Base-by-base conservation (phyloP, 2,888 invertebrate genomes). In the Melanotus villosus region DNA sequence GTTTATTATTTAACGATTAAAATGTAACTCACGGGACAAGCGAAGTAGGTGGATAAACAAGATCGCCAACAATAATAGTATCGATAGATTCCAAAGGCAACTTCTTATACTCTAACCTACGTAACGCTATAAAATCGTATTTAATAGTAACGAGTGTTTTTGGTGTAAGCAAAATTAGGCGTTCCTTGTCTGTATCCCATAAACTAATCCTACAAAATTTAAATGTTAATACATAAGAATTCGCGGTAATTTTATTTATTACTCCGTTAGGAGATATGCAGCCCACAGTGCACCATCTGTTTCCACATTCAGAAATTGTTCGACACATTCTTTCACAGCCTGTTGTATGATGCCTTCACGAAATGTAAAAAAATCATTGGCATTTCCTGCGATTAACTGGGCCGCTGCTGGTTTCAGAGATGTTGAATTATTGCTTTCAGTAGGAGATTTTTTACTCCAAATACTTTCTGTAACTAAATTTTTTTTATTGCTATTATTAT, bases 141-240 rank as follows among this genome's bases (percentile, higher is more conserved):
- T 94, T 94, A 66, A 93, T 89, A 5, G 91, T 88, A 78, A 94
- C 88, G 23, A 96, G 85, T 36, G 90, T 87, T 76, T 91, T 88
- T n/a, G 92, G 90, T 1, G 93, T 92, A 19, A 96, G 85, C 10
- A 95, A 82, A 1, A 95, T 86, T 36, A 96, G 88, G 56, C 94
- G 88, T 83, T 96, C 96, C 78, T 92, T 91, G 81, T 96, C 95
- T 79, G 92, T 91, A 80, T 95, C 94, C 95, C 95, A 96, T 71
- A 94, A 87, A 77, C 93, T 94, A 78, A 96, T 94, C 83, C 95
- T 95, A 82, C n/a, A n/a, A n/a, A n/a, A n/a, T n/a, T n/a, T n/a
- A n/a, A n/a, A n/a, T n/a, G n/a, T n/a, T n/a, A n/a, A n/a, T n/a
- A n/a, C n/a, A n/a, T n/a, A n/a, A n/a, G n/a, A n/a, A n/a, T n/a